Conservation (phyloP, 2,888 invertebrate species). For the Idaea straminata region DNA sequence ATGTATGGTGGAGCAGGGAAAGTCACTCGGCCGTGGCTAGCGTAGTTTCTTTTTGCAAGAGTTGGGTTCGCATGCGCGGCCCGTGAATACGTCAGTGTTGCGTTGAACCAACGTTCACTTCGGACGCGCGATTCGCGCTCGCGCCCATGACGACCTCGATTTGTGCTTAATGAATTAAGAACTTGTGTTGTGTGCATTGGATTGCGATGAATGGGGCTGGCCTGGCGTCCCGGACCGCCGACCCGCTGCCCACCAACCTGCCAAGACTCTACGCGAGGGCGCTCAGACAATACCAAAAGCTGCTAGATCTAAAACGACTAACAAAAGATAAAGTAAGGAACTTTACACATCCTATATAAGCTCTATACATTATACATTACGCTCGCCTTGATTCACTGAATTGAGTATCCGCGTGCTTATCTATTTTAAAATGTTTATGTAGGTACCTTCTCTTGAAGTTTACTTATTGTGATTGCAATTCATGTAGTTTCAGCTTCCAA, state of each 20-base stretch:
- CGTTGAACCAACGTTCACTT: slow-evolving; percentile 73
- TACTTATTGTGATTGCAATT: slow-evolving; percentile 6
- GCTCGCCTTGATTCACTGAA: slow-evolving; percentile 21
- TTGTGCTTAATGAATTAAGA: slow-evolving; percentile 58
- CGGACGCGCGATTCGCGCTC: slow-evolving; percentile 73
- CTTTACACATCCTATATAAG: slow-evolving; percentile 22
- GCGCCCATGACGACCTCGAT: slow-evolving; percentile 45
- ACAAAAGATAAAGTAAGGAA: slow-evolving; percentile 76
- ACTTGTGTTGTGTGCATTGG: slow-evolving; percentile 49
- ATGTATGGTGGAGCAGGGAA: slow-evolving; percentile 55
- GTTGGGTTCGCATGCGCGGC: slow-evolving; percentile 65
- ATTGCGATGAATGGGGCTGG: slow-evolving; percentile 65
- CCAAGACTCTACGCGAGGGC: slow-evolving; percentile 80
- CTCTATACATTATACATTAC: slow-evolving; percentile 21
- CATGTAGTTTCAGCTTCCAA: neutral
- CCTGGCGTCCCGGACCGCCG: slow-evolving; percentile 60
- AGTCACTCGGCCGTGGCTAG: slow-evolving; percentile 58
- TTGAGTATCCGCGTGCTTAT: slow-evolving; percentile 20
- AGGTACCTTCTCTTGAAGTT: slow-evolving; percentile 12
- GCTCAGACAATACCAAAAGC: slow-evolving; percentile 82
- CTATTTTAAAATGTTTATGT: slow-evolving; percentile 11
- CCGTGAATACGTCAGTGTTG: slow-evolving; percentile 68
- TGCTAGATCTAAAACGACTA: slow-evolving; percentile 78
- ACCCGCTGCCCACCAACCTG: slow-evolving; percentile 61
- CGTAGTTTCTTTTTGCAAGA: slow-evolving; percentile 70